phyloP scores from a whole-genome alignment of 2,797 vertebrate species.

The Hemitrygon akajei region DNA sequence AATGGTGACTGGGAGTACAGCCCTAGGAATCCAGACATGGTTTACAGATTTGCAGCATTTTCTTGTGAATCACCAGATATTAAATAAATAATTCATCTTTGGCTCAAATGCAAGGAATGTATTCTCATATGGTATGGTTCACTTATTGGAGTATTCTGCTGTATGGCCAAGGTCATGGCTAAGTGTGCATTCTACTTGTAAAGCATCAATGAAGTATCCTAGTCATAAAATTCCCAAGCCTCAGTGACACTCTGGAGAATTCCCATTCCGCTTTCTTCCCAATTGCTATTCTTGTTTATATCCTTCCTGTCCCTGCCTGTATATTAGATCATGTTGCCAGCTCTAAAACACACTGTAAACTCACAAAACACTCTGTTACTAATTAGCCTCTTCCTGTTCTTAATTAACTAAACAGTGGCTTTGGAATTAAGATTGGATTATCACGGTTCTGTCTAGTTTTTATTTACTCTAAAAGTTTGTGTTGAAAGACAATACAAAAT shows the following conservation, averaged over 20 bases:
- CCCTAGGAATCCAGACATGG: background rate
- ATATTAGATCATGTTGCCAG: constrained; percentile 57
- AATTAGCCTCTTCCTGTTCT: constrained; percentile 67
- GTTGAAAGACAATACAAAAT: constrained; percentile 69
- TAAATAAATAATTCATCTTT: background rate
- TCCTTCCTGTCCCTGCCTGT: constrained; percentile 48
- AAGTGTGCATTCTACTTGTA: background rate
- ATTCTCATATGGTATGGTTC: background rate
- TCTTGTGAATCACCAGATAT: background rate
- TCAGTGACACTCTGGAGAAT: constrained; percentile 43
- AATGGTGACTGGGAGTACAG: background rate
- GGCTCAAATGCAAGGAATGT: background rate
- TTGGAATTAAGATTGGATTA: constrained; percentile 71
- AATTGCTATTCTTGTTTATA: constrained; percentile 56
- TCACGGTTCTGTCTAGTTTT: constrained; percentile 65
- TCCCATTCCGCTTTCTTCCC: constrained; percentile 45
- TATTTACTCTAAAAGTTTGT: constrained; percentile 68
- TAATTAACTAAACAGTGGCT: constrained; percentile 62
- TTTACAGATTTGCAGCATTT: background rate
- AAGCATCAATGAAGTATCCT: constrained; percentile 1
- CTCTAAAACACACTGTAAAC: constrained; percentile 54
- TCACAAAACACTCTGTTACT: constrained; percentile 60
- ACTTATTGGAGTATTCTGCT: background rate
- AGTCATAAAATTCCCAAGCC: constrained; percentile 42
- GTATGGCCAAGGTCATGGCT: background rate